These are phyloP conservation scores for Acipenser oxyrinchus DNA, from an alignment of 2,797 vertebrate species.

Conservation along the genomic window DNA sequence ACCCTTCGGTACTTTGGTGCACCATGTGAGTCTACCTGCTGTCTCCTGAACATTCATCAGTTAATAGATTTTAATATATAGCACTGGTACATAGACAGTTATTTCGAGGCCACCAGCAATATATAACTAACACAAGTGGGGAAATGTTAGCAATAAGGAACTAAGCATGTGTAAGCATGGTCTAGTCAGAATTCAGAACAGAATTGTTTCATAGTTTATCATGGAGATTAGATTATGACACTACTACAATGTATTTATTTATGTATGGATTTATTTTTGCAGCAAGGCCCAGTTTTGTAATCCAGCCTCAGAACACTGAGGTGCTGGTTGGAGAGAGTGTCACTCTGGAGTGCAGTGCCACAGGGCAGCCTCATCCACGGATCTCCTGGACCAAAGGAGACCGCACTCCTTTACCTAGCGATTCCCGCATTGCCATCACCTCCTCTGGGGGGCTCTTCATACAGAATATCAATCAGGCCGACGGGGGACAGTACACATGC, in stretches of 20 bases:
- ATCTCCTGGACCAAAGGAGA: conserved; percentile 89
- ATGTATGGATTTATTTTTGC: conserved; percentile 9
- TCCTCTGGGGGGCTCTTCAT: conserved; percentile 88
- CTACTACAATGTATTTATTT: too few relatives aligned
- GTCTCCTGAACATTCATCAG: too few relatives aligned
- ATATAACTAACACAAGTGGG: too few relatives aligned
- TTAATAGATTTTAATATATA: too few relatives aligned
- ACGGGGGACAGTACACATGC: conserved; percentile 86
- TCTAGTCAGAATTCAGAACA: too few relatives aligned
- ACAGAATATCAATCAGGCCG: conserved; percentile 77
- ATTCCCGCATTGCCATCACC: conserved; percentile 83
- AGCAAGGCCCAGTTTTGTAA: conserved; percentile 92
- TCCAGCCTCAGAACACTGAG: conserved; percentile 96
- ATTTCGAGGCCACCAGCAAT: too few relatives aligned
- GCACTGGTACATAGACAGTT: too few relatives aligned
- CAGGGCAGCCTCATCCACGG: conserved; percentile 81
- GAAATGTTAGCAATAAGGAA: too few relatives aligned
- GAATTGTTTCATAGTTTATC: too few relatives aligned
- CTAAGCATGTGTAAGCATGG: too few relatives aligned
- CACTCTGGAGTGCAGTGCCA: conserved; percentile 91
- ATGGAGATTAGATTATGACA: too few relatives aligned
- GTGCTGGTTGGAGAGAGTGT: conserved; percentile 92
- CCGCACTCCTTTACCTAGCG: conserved; percentile 72
- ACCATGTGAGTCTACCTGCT: conserved; percentile 69
- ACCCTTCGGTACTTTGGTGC: conserved; percentile 89